Conservation (phyloP, 2,113 vertebrate genomes). For the Eidolon helvum region DNA sequence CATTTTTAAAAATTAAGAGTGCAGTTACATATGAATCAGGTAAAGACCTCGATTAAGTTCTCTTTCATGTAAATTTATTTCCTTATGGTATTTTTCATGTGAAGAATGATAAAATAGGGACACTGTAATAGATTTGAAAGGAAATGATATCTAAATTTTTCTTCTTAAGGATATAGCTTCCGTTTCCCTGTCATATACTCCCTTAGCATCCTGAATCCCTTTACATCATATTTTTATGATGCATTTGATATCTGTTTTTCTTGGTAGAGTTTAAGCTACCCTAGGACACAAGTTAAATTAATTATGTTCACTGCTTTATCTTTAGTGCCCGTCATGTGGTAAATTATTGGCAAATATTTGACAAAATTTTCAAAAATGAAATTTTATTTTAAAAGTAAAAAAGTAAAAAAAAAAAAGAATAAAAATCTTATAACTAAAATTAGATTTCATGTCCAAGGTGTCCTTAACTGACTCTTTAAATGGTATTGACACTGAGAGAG, state of each 20-base stretch:
- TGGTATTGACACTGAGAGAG: not conserved
- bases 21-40: not conserved
- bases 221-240: not conserved
- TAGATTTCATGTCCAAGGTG: not conserved
- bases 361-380: not conserved
- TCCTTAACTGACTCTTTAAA: slow-evolving; percentile 26
- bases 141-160: slow-evolving; percentile 55
- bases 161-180: not conserved
- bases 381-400: slow-evolving; percentile 16
- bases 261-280: not conserved
- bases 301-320: not conserved
- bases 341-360: not conserved
- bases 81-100: slow-evolving; percentile 51
- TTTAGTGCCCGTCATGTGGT: not conserved
- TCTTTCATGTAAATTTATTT: slow-evolving; percentile 4
- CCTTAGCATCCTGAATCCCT: not conserved
- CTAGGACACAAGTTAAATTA: not conserved
- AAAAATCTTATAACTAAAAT: not conserved
- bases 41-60: not conserved
- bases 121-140: slow-evolving; percentile 58
- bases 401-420: not conserved
- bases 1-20: slow-evolving; percentile 60
- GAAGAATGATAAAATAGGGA: slow-evolving; percentile 40
- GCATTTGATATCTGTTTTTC: not conserved
- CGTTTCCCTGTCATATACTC: not conserved